phyloP scores from a whole-genome alignment of 2,113 vertebrate genomes.

The Chauna torquata region DNA sequence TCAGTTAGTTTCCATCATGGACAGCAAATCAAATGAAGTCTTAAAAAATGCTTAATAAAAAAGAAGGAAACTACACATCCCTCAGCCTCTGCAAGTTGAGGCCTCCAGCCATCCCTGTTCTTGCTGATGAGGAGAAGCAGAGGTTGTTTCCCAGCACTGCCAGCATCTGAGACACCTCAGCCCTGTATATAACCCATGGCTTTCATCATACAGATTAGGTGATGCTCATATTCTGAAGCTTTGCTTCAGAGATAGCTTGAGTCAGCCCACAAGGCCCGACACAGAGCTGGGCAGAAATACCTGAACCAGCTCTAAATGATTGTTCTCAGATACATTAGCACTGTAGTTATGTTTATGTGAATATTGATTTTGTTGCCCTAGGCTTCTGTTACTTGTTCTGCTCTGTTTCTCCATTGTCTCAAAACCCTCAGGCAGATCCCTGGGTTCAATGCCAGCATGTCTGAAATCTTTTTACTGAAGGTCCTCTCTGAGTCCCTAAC shows the following conservation, averaged over 20 bases:
- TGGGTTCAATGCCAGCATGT: accelerated
- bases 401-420: neutral
- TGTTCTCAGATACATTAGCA: accelerated
- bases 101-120: neutral
- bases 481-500: neutral
- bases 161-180: neutral
- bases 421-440: neutral
- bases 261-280: neutral
- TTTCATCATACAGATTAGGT: neutral
- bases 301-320: neutral
- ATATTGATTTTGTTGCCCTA: neutral
- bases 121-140: neutral
- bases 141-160: neutral
- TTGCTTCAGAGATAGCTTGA: neutral
- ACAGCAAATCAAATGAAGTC: neutral
- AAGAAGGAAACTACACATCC: neutral
- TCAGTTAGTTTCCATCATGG: neutral
- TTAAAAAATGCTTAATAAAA: neutral
- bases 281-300: neutral
- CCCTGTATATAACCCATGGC: accelerated
- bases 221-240: neutral
- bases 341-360: neutral
- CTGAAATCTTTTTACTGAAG: neutral
- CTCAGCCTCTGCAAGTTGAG: neutral
- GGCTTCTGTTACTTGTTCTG: neutral